Base-by-base conservation (phyloP, 1,140 invertebrate species). In the Pogonognathellus flavescens region DNA sequence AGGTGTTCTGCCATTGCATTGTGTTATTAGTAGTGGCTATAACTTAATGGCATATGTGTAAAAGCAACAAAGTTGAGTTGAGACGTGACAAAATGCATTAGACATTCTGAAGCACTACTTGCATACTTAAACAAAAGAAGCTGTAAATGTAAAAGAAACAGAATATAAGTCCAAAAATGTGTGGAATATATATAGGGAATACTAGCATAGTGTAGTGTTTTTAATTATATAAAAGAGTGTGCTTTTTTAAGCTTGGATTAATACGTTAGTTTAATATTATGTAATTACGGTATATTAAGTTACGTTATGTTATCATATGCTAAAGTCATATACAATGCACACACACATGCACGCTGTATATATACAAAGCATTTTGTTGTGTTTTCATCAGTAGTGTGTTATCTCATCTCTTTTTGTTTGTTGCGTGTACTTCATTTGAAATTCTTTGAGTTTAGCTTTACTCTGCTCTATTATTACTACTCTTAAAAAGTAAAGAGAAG, bases 241-340 rank as follows among this genome's bases (percentile, higher is more conserved):
- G 22, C 31, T 76, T 50, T 57, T 57, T 76, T 76, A 76, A 50
- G 70, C 70, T 49, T 76, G 70, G 70, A 76, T 76, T 76, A 76
- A 76, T 76, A 76, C 70, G 70, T 76, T 76, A 76, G 70, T 31
- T 76, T 76, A 76, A 76, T 76, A 50, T 76, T 76, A 76, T 50
- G 70, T 76, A 76, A 76, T 76, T 76, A 76, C 70, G 70, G 70
- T 76, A 76, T 76, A 76, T 76, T 76, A 76, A 76, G 70, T 76
- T 76, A 50, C 70, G 70, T 76, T 76, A 76, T 72, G 70, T 76
- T 76, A 14, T 57, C 53, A 14, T 57, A 57, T 57, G 53, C 53
- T 57, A 57, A 57, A n/a, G 11, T 57, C 11, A 2, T 41, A 41
- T 41, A 41, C 6, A 6, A 41, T 41, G 31, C 31, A 41, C 6